Conservation (phyloP, 2,888 invertebrate species). For the Lottia gigantea region DNA sequence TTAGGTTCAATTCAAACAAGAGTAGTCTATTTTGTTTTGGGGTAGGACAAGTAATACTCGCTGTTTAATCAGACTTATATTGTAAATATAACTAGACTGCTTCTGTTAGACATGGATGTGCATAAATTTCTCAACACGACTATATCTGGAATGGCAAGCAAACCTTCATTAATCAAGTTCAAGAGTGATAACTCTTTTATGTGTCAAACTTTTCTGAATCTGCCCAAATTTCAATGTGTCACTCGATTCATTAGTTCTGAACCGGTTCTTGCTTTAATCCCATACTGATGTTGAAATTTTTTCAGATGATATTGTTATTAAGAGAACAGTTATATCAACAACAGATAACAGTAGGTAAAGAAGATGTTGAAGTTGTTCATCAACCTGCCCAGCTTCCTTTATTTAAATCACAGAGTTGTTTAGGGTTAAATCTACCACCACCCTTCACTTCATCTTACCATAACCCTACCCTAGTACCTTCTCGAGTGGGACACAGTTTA, state of each 20-base stretch:
- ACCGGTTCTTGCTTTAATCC: no score
- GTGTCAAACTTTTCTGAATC: background rate
- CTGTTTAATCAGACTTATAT: no score
- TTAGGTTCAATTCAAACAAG: no score
- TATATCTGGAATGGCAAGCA: no score
- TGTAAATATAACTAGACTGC: no score
- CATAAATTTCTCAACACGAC: no score
- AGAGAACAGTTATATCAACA: slow-evolving; percentile 60
- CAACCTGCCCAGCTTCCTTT: background rate
- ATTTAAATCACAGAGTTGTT: background rate
- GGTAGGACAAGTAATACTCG: no score
- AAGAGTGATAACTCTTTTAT: background rate
- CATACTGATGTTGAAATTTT: slow-evolving; percentile 4
- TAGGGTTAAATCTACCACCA: background rate
- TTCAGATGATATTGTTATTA: slow-evolving; percentile 58
- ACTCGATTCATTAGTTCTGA: no score
- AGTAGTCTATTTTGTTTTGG: no score
- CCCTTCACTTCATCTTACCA: background rate
- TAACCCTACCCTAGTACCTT: background rate
- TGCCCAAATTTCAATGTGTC: no score
- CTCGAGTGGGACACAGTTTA: slow-evolving; percentile 14
- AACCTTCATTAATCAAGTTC: no score
- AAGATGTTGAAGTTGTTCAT: slow-evolving; percentile 17
- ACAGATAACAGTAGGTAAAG: slow-evolving; percentile 35
- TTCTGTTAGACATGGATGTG: no score